phyloP scores from a whole-genome alignment of 35 echinoderm and acorn worm species.

The Stichopus chloronotus region DNA sequence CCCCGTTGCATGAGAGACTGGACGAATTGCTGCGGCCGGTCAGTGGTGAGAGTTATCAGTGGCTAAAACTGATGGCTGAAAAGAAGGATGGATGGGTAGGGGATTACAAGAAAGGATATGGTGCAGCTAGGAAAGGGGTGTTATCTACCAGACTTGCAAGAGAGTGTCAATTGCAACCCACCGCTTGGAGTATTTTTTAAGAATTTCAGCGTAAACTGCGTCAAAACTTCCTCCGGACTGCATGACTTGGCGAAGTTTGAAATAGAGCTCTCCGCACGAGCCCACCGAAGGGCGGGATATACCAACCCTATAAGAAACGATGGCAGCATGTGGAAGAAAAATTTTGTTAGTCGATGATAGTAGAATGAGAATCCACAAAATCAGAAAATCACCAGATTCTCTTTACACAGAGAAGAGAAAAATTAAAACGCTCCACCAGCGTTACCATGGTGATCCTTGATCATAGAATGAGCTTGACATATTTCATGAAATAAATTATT shows the following conservation, averaged over 20 bases:
- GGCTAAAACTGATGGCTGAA: not conserved
- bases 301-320: slow-evolving; percentile 39
- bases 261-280: slow-evolving; percentile 59
- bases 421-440: too few species aligned
- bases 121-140: slow-evolving; percentile 42
- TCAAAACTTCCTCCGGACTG: slow-evolving; percentile 31
- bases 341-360: not conserved
- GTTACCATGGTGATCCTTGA: too few species aligned
- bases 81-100: not conserved
- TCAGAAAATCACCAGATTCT: too few species aligned
- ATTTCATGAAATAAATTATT: too few species aligned
- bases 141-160: slow-evolving; percentile 38
- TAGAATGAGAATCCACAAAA: too few species aligned
- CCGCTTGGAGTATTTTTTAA: slow-evolving; percentile 63
- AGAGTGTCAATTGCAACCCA: slow-evolving; percentile 55
- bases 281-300: slow-evolving; percentile 60
- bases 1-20: too few species aligned
- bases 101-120: not conserved
- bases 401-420: too few species aligned
- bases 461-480: too few species aligned
- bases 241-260: slow-evolving; percentile 40
- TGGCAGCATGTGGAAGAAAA: slow-evolving; percentile 36
- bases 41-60: not conserved
- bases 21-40: not conserved
- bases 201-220: slow-evolving; percentile 42